These are phyloP conservation scores for Rotaria macrura DNA, from an alignment of 2,888 invertebrate genomes.

Conservation along the genomic window DNA sequence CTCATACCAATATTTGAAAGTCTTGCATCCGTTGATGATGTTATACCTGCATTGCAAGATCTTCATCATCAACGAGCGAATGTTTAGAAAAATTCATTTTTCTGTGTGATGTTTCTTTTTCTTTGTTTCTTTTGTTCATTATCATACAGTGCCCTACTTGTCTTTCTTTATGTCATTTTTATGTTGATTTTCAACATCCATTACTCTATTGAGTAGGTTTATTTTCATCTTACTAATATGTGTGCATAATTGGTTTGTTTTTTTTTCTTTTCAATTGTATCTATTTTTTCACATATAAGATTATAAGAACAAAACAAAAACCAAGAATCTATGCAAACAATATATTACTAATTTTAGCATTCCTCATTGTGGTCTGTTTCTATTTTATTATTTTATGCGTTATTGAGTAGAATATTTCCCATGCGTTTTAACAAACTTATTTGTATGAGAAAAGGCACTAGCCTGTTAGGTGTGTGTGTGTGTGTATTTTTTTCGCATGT, in stretches of 20 bases:
- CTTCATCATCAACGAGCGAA: slow-evolving; percentile 17
- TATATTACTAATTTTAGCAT: background rate
- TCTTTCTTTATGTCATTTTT: slow-evolving; percentile 11
- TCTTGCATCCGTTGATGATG: slow-evolving; percentile 63
- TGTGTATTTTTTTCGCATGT: background rate
- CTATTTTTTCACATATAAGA: no score
- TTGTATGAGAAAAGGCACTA: background rate
- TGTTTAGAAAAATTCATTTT: background rate
- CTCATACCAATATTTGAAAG: slow-evolving; percentile 95
- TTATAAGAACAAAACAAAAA: background rate
- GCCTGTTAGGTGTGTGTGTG: background rate
- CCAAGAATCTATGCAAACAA: background rate
- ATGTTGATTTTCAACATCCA: background rate
- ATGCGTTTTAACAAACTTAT: no score
- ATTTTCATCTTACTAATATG: background rate
- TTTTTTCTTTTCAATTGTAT: background rate
- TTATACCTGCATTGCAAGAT: slow-evolving; percentile 23
- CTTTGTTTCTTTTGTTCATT: background rate
- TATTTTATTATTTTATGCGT: background rate
- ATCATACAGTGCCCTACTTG: background rate
- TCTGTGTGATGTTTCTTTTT: background rate
- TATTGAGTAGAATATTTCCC: background rate
- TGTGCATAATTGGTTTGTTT: background rate
- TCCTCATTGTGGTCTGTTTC: background rate
- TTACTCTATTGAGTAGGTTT: background rate